Evolutionary conservation across 1,140 invertebrate species (phyloP), one percentile per base, ranked within the genome.

Genomic region (Drosophila pseudoananassae): DNA sequence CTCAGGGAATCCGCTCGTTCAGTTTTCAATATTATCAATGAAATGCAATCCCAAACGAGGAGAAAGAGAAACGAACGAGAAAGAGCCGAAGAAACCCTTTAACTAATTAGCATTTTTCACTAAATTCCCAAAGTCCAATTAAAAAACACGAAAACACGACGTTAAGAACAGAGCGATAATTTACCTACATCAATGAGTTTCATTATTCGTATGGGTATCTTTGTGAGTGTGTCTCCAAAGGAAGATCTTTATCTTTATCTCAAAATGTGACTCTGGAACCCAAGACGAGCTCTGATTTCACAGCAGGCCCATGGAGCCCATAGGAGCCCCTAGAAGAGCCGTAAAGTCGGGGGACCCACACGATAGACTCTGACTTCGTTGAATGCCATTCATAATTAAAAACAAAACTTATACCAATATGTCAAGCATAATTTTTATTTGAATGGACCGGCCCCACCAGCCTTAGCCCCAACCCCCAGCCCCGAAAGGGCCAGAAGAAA

Each of bases 31-130:
- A 87, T 79, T 88, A 88, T 88, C 83, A 88, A 88, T 88, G 83
- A 82, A 87, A 81, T 65, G 81, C 76, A 82, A 88, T 82, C 78
- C 83, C 40, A 14, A 14, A 23, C 33, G n/a, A 20, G 50, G 50
- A 17, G 51, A 20, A 57, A 20, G 31, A 56, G 47, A 36, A 53
- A 52, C 53, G 47, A 55, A 46, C 52, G 47, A 66, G 61, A 51
- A 51, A 9, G 25, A 59, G 31, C n/a, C 43, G 31, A 33, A 20
- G 47, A 76, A 69, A 74, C 83, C 83, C 83, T 87, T 87, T 81
- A 87, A 88, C 83, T 88, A 88, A 88, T 88, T 88, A 88, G 83
- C 83, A 88, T 88, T 88, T 85, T 88, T 88, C 84, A 88, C 84
- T 88, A 88, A 88, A 88, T 88, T 88, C 83, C 78, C 79, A 83